Evolutionary conservation across 2,797 vertebrate genomes (phyloP).

Genomic region (Nannoperca australis): DNA sequence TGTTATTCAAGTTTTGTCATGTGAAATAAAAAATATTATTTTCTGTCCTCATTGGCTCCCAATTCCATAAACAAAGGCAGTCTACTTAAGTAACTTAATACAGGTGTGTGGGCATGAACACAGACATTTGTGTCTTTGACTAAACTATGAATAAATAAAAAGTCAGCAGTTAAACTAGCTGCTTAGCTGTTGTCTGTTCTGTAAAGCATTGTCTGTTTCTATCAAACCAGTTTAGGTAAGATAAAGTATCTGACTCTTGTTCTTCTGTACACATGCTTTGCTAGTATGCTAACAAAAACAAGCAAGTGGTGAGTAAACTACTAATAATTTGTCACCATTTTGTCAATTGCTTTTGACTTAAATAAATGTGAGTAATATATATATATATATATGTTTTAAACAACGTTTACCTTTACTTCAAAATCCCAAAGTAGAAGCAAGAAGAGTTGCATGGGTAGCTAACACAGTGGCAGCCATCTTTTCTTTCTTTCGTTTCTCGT

Average conservation of each 20-base stretch:
- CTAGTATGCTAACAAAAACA: slow-evolving; percentile 20
- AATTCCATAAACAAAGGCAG: background rate
- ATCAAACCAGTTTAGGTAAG: background rate
- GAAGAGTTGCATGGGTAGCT: rapidly evolving
- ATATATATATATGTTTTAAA: background rate
- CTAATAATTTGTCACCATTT: background rate
- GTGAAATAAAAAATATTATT: background rate
- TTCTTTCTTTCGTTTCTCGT: background rate
- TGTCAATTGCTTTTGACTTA: rapidly evolving
- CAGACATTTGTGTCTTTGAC: background rate
- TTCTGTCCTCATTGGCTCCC: background rate
- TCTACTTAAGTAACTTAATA: background rate
- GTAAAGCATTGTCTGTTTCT: background rate
- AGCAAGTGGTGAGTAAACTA: background rate
- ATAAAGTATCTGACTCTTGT: background rate
- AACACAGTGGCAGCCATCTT: slow-evolving; percentile 31
- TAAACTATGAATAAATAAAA: background rate
- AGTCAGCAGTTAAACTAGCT: background rate
- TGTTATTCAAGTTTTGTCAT: background rate
- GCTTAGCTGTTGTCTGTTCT: background rate
- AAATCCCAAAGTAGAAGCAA: background rate
- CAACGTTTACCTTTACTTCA: slow-evolving; percentile 48
- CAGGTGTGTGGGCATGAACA: too few species aligned
- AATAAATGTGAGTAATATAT: too few species aligned
- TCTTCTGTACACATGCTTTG: slow-evolving; percentile 5